A percentile compares a stretch with the other conserved stretches of the same genome.
Evolutionary conservation across 2,113 vertebrate genomes (phyloP).

Genomic region (Cairina moschata): DNA sequence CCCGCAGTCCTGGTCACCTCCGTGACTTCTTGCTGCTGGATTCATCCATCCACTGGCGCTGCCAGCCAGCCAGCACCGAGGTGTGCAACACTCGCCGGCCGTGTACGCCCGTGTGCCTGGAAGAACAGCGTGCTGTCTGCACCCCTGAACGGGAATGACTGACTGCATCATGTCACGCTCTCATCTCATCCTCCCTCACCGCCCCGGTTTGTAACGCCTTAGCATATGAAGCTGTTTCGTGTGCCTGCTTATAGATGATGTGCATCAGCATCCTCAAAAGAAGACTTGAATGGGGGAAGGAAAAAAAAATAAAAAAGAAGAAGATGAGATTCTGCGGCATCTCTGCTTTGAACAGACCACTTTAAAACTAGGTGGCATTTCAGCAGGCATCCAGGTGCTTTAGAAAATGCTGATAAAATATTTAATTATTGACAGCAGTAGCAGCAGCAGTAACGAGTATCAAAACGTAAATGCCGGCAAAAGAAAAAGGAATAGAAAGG

Average conservation of each 20-base stretch:
- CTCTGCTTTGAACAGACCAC: neutral
- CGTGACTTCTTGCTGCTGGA: neutral
- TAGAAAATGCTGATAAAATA: neutral
- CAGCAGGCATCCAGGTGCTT: neutral
- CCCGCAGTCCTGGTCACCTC: neutral
- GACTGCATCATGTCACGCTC: neutral
- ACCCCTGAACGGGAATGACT: neutral
- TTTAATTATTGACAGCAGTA: neutral
- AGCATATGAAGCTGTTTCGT: neutral
- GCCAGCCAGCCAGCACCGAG: neutral
- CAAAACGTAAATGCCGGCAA: neutral
- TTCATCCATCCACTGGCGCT: slow-evolving; percentile 1
- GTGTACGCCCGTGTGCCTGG: neutral
- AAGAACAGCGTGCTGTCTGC: neutral
- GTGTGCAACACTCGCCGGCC: slow-evolving; percentile 49
- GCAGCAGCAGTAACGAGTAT: neutral
- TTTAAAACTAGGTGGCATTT: neutral
- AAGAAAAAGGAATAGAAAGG: neutral
- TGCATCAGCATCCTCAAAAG: neutral
- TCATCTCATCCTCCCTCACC: neutral
- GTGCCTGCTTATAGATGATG: neutral
- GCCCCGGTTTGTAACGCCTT: neutral
- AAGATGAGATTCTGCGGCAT: neutral
- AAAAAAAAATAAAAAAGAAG: neutral
- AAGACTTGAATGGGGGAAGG: neutral